Base-by-base conservation (phyloP, 1,140 invertebrate species). In the Ostrea denselamellosa region DNA sequence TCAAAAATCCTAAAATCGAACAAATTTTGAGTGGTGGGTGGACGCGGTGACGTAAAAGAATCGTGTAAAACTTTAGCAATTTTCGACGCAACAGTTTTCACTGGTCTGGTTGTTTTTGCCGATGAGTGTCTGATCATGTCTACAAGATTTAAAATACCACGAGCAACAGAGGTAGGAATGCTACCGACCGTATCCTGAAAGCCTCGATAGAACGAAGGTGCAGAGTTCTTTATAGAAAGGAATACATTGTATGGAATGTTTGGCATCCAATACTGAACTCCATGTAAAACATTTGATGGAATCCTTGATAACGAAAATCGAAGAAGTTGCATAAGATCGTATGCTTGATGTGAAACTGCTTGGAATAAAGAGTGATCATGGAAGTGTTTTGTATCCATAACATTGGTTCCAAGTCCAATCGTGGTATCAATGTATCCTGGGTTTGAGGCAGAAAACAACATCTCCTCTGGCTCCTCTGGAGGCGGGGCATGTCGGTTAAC, bases 1-100 rank as follows among this genome's bases (percentile, higher is more conserved):
- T 77, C 68, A 77, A 77, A 77, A 14, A 77, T 77, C 28, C 68
- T 7, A 25, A 77, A 77, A 77, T 77, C 68, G 28, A 14, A 77
- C 10, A 77, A 25, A 77, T 34, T 34, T 17, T 28, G 68, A 0
- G 68, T 77, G 2, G 68, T 77, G 25, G 28, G 28, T 14, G 68
- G 68, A 14, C 14, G 9, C 8, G 28, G 25, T 34, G 68, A 77
- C 68, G 68, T 77, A 34, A 77, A 77, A 14, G 68, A 77, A 77
- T 77, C 68, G 14, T 77, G 68, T 34, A 77, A 34, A 34, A 77
- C 68, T 77, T 77, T 22, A 34, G 68, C 68, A 14, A 77, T 77
- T 77, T 77, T 28, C 2, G 68, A 22, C 25, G 68, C 68, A 25
- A 77, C 68, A 25, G 22, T 77, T 28, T 77, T 77, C 8, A 77